Evolutionary conservation across 2,113 vertebrate genomes (phyloP).

Genomic region (Lasiurus borealis): DNA sequence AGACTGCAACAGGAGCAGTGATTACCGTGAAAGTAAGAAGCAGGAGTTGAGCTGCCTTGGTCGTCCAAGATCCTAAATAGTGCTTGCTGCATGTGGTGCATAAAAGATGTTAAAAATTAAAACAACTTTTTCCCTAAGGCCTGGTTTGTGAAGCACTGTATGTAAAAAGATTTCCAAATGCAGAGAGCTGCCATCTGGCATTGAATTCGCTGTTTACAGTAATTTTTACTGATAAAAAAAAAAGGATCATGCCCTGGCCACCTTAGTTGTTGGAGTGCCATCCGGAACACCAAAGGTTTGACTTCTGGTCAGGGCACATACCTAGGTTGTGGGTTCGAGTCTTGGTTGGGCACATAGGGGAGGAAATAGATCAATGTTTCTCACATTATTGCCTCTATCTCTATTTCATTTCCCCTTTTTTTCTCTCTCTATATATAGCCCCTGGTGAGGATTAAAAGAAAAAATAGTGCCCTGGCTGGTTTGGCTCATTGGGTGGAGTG

Average conservation of each 20-base stretch:
- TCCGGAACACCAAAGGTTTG: neutral
- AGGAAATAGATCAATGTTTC: neutral
- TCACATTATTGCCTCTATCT: neutral
- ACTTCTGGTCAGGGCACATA: neutral
- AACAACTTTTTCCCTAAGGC: neutral
- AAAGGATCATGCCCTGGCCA: neutral
- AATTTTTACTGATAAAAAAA: conserved; percentile 49
- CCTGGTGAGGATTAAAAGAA: neutral
- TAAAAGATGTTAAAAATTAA: conserved; percentile 8
- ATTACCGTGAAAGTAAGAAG: neutral
- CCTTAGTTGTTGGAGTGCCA: neutral
- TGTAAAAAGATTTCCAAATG: conserved; percentile 39
- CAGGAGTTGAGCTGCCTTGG: neutral
- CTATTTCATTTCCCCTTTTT: no score
- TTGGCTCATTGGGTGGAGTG: no score
- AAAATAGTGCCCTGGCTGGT: neutral
- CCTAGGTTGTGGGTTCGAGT: neutral
- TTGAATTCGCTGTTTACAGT: neutral
- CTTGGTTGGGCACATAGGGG: neutral
- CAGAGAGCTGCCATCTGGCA: neutral
- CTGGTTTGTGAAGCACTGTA: neutral
- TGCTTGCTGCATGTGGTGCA: neutral
- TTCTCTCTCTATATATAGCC: neutral
- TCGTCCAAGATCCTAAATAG: neutral
- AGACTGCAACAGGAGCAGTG: neutral